Percentiles rank a stretch among this genome's conserved stretches.
Conservation (phyloP, 2,797 vertebrate genomes). For the Hemibagrus guttatus region DNA sequence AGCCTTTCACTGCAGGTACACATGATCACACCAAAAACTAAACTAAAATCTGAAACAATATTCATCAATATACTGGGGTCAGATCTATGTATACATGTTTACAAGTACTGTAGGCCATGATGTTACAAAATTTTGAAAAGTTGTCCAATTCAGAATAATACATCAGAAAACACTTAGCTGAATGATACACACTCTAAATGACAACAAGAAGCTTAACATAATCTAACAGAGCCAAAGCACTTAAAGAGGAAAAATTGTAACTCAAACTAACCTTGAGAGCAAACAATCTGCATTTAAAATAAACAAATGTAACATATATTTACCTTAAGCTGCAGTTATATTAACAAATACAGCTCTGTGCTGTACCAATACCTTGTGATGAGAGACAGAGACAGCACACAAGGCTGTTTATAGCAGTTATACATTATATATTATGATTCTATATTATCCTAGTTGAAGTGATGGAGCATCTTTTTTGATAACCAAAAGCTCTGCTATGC, state of each 20-base stretch:
- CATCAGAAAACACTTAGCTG: conserved; percentile 54
- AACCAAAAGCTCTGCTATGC: neutral
- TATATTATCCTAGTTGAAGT: neutral
- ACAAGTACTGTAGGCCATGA: conserved; percentile 14
- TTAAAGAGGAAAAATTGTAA: conserved; percentile 55
- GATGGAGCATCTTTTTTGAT: neutral
- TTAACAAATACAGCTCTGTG: conserved; percentile 58
- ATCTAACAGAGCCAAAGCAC: conserved; percentile 60
- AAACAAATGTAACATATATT: conserved; percentile 65
- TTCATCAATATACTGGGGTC: neutral
- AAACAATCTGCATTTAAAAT: conserved; percentile 62
- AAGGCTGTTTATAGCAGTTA: conserved; percentile 15
- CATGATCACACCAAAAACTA: neutral
- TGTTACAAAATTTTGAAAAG: conserved; percentile 17
- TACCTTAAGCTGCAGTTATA: conserved; percentile 66
- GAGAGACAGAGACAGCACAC: conserved; percentile 6
- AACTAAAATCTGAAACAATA: neutral
- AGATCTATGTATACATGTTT: conserved; percentile 18
- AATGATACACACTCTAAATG: conserved; percentile 62
- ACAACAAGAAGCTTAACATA: conserved; percentile 64
- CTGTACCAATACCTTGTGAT: conserved; percentile 47
- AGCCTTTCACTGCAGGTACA: neutral
- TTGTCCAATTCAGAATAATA: conserved; percentile 45
- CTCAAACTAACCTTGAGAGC: conserved; percentile 52
- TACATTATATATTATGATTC: conserved; percentile 13